phyloP scores from a whole-genome alignment of 2,113 vertebrate species.

The Sclerurus mexicanus region DNA sequence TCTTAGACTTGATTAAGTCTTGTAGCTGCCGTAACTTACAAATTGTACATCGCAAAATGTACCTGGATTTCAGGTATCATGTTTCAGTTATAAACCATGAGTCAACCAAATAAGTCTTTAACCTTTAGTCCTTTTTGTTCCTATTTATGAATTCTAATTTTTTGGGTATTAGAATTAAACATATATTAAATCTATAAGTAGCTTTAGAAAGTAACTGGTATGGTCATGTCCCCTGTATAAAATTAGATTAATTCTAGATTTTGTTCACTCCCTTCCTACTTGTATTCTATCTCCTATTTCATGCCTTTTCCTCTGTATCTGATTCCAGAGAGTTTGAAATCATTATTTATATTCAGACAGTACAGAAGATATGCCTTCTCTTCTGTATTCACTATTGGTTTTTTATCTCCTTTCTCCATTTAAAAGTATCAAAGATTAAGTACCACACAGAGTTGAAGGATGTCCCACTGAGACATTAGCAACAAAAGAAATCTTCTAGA shows the following conservation, averaged over 20 bases:
- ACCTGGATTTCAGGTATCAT: background rate
- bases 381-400: background rate
- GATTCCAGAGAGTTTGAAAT: background rate
- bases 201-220: background rate
- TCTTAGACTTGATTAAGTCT: background rate
- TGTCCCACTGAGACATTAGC: background rate
- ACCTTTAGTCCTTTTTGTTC: background rate
- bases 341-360: background rate
- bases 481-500: background rate
- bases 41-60: background rate
- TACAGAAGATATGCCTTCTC: background rate
- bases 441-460: background rate
- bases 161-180: background rate
- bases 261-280: background rate
- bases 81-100: background rate
- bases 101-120: background rate
- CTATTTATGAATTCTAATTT: background rate
- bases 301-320: background rate
- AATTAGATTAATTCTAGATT: background rate
- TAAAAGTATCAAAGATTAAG: background rate
- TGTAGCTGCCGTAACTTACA: background rate
- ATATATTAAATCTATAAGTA: background rate
- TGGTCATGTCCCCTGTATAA: background rate
- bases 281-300: background rate
- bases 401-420: background rate